phyloP scores from a whole-genome alignment of 2,888 invertebrate species.

The Podotricha telesiphe region DNA sequence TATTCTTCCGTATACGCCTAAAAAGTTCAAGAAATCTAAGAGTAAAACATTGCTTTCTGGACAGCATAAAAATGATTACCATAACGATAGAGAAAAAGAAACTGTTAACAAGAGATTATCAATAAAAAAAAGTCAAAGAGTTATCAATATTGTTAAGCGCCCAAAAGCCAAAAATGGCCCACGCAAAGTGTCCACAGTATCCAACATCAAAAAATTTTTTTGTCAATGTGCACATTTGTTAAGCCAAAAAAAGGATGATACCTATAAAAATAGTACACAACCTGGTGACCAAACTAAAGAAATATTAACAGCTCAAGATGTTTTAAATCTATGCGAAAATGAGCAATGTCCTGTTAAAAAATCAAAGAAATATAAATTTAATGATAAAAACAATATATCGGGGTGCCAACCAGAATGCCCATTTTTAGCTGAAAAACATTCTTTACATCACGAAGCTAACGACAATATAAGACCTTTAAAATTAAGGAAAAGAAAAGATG shows the following conservation, averaged over 20 bases:
- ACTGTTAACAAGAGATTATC: constrained; percentile 38
- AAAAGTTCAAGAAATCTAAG: constrained; percentile 51
- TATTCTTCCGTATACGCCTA: constrained; percentile 53
- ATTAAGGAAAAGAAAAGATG: background rate
- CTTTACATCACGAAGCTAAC: constrained; percentile 36
- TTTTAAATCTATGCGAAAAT: constrained; percentile 1
- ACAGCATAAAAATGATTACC: constrained; percentile 26
- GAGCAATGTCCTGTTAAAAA: constrained; percentile 25
- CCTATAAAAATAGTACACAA: background rate
- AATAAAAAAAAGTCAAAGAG: constrained; percentile 41
- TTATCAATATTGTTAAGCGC: constrained; percentile 22
- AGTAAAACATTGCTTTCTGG: constrained; percentile 47
- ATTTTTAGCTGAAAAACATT: background rate
- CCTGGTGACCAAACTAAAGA: background rate
- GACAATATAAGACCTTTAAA: background rate
- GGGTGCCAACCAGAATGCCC: constrained; percentile 20
- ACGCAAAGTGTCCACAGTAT: background rate
- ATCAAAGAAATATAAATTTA: constrained; percentile 38
- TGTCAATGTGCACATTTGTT: constrained; percentile 35
- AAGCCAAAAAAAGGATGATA: background rate
- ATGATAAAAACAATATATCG: constrained; percentile 43
- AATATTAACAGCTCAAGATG: constrained; percentile 5
- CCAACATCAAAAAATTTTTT: constrained; percentile 32
- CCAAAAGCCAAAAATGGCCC: constrained; percentile 1
- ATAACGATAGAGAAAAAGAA: constrained; percentile 16